Percentiles rank a stretch among this genome's conserved stretches.
Evolutionary conservation across 2,888 invertebrate genomes (phyloP).

Genomic region (Agriopis aurantiaria): DNA sequence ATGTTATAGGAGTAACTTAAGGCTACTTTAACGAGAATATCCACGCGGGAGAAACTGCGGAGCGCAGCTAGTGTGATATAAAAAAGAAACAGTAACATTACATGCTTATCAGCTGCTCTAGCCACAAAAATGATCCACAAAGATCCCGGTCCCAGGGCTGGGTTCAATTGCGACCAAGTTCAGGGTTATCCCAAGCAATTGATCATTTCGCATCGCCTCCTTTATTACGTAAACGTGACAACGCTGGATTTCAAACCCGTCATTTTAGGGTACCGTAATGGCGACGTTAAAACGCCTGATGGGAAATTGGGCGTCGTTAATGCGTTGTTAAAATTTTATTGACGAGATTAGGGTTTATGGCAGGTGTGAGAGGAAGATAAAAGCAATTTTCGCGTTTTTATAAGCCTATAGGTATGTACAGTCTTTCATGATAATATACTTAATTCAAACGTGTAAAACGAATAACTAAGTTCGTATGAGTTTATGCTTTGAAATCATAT

Average conservation of each 20-base stretch:
- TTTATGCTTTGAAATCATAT: too few species aligned
- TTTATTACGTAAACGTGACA: constrained; percentile 67
- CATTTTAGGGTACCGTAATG: constrained; percentile 43
- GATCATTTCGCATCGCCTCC: constrained; percentile 61
- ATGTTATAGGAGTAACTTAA: too few species aligned
- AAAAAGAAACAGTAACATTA: too few species aligned
- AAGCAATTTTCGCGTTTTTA: constrained; percentile 5
- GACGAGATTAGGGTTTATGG: constrained; percentile 31
- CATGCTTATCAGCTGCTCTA: background rate
- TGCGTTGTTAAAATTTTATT: constrained; percentile 37
- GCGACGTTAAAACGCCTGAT: constrained; percentile 30
- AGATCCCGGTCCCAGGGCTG: background rate
- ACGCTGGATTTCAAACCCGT: constrained; percentile 53
- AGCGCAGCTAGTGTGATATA: too few species aligned
- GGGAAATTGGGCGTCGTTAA: constrained; percentile 33
- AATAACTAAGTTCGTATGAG: too few species aligned
- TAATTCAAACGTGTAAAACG: background rate
- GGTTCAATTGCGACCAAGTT: constrained; percentile 18
- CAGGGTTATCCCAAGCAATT: constrained; percentile 50
- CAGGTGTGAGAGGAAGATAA: constrained; percentile 30
- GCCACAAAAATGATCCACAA: background rate
- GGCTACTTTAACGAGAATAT: too few species aligned
- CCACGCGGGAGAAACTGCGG: too few species aligned
- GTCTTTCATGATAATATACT: background rate
- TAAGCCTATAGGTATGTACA: constrained; percentile 10